Conservation (phyloP, 2,888 invertebrate species). For the Dyspetes luteomarginatus region DNA sequence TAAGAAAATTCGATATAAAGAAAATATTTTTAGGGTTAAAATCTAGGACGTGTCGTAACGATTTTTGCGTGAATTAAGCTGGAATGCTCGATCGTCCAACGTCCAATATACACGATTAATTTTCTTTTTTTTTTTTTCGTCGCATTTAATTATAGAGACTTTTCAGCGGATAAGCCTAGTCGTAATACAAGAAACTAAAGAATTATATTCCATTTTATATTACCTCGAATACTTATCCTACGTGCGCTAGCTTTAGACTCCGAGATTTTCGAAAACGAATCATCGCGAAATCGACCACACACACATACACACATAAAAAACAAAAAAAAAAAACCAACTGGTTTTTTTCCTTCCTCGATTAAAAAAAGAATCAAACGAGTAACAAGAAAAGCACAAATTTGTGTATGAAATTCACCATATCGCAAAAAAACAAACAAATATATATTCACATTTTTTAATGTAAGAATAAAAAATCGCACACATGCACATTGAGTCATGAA, state of each 20-base stretch:
- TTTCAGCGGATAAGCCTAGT: constrained; percentile 51
- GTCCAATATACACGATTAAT: constrained; percentile 53
- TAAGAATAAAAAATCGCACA: constrained; percentile 7
- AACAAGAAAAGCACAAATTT: constrained; percentile 19
- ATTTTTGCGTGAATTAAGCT: constrained; percentile 35
- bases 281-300: background rate
- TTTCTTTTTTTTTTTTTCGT: constrained; percentile 24
- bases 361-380: constrained; percentile 24
- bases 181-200: constrained; percentile 29
- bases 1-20: constrained; percentile 11
- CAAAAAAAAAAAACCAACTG: background rate
- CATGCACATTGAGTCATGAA: too few relatives aligned
- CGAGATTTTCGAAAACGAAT: constrained; percentile 72
- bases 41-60: constrained; percentile 1
- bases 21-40: constrained; percentile 21
- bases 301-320: background rate
- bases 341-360: background rate
- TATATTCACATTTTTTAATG: constrained; percentile 14
- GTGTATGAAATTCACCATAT: constrained; percentile 43
- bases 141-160: constrained; percentile 41
- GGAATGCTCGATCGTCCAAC: constrained; percentile 61
- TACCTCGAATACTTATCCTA: constrained; percentile 72
- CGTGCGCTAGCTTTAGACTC: constrained; percentile 72
- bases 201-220: constrained; percentile 76
- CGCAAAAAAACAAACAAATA: constrained; percentile 16